A percentile compares a stretch with the other conserved stretches of the same genome.
Evolutionary conservation across 2,113 vertebrate species (phyloP).

Genomic region (Motacilla tschutschensis): DNA sequence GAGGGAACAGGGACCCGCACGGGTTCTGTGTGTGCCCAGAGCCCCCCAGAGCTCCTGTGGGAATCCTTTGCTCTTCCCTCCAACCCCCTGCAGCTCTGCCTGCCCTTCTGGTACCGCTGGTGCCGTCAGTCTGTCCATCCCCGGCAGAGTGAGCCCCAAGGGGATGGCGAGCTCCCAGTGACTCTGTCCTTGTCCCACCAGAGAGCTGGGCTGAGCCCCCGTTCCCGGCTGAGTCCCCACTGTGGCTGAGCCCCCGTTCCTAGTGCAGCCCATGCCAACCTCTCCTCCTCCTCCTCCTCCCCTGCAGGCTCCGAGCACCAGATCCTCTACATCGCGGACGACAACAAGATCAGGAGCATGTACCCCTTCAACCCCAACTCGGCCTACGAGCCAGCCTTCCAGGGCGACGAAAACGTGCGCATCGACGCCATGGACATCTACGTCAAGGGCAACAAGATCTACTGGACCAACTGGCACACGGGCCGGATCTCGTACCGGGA

Average conservation of each 20-base stretch:
- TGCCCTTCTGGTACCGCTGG: accelerated
- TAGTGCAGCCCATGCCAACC: not conserved
- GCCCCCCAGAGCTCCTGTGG: accelerated
- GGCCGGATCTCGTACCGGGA: conserved; percentile 90
- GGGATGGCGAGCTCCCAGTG: not conserved
- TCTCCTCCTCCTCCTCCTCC: not conserved
- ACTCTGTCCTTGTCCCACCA: accelerated
- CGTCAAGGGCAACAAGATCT: conserved; percentile 91
- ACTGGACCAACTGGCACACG: conserved; percentile 98
- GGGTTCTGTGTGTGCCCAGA: too few relatives aligned
- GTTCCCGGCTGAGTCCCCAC: accelerated
- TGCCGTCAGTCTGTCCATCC: not conserved
- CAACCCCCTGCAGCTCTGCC: not conserved
- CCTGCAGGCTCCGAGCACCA: conserved; percentile 77
- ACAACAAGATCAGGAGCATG: conserved; percentile 96
- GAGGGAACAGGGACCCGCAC: accelerated
- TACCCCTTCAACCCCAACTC: conserved; percentile 92
- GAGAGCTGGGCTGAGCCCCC: not conserved
- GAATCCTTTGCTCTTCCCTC: not conserved
- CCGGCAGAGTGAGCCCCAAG: not conserved
- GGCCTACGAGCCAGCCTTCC: conserved; percentile 92
- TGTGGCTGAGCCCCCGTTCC: not conserved
- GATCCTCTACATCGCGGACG: conserved; percentile 93
- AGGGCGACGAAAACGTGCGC: conserved; percentile 89
- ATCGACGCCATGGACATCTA: conserved; percentile 96